Evolutionary conservation across 1,140 invertebrate species (phyloP), one percentile per base, ranked within the genome.

Genomic region (Eurytemora carolleeae): DNA sequence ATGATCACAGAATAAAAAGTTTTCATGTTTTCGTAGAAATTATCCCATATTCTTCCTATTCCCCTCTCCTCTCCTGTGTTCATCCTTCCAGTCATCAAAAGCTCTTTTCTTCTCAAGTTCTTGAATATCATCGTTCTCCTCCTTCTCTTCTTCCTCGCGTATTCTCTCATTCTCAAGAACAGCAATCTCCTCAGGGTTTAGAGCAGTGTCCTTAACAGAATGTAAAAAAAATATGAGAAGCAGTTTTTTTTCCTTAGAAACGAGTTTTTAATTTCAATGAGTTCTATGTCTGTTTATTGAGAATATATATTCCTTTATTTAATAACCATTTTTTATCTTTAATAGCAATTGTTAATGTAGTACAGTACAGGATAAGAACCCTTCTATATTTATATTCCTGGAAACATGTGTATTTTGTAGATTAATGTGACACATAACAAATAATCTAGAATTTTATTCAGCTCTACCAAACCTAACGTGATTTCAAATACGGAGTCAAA

Each of bases 41-140:
- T 67, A 74, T 52, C 87, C 90, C 67, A 85, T 76, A 70, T 90
- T 90, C 67, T 84, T 76, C 44, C 86, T 76, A 73, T 92, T 93
- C 24, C 89, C 89, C 81, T 84, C 87, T 1, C 89, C 89, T 57
- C 86, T 73, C 58, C 83, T 79, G 70, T 91, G 85, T 24, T 81
- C 83, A 76, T 95, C 91, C 73, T 91, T 94, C 70, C 85, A 95
- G 65, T 94, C 91, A 73, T 96, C 92, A 79, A 82, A 83, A 61
- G 77, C 78, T 57, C 86, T 76, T 67, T 80, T 74, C 64, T 78
- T 77, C 2, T 72, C 76, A 57, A 89, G 69, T 65, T 77, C 72
- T 64, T 85, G 83, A 1, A 78, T 75, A 76, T 93, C 83, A 69
- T 92, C 88, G n/a, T 74, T 70, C 66, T 87, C 84, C 57, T 78